Base-by-base conservation (phyloP, 2,888 invertebrate genomes). In the Chaitophorus viminalis region DNA sequence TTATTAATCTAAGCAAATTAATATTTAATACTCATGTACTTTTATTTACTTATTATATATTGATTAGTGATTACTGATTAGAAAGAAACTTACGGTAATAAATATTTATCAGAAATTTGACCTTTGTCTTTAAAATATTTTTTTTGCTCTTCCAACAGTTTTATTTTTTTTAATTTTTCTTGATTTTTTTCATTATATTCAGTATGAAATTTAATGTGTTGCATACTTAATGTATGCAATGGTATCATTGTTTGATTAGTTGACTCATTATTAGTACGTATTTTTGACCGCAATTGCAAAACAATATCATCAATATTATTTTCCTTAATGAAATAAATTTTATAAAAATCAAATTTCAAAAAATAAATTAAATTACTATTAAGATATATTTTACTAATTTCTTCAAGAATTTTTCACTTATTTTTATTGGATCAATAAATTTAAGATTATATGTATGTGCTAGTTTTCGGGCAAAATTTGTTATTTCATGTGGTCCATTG, bases 141-240 rank as follows among this genome's bases (percentile, higher is more conserved):
- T 65, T 81, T 87, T 74, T 87, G 87, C 14, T 87, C 65, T 74
- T 74, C 39, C 9, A 87, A 39, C 46, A 87, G 60, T 87, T 87
- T n/a, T 31, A 65, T 81, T 6, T 72, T 81, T 9, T 31, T 14
- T 5, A 46, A n/a, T 17, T 21, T 86, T 29, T 9, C 5, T 72
- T 6, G 3, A 60, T 87, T 79, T 74, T 70, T 78, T 86, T 36
- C 54, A 21, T 54, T 52, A 36, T 78, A 29, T 46, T 70, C 21
- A 31, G 14, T 65, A 60, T 31, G 77, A 36, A 68, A 46, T 17
- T 75, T n/a, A 70, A 25, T 18, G 39, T 74, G 25, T 82, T n/a
- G n/a, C 0, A 25, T 36, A 54, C 36, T 33, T 31, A n/a, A 82
- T 52, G 46, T 54, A 29, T 52, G 17, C 0, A 25, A 14, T 60